Evolutionary conservation across 2,797 vertebrate species (phyloP), one percentile per base, ranked within the genome.

Genomic region (Benthosema pterotum): DNA sequence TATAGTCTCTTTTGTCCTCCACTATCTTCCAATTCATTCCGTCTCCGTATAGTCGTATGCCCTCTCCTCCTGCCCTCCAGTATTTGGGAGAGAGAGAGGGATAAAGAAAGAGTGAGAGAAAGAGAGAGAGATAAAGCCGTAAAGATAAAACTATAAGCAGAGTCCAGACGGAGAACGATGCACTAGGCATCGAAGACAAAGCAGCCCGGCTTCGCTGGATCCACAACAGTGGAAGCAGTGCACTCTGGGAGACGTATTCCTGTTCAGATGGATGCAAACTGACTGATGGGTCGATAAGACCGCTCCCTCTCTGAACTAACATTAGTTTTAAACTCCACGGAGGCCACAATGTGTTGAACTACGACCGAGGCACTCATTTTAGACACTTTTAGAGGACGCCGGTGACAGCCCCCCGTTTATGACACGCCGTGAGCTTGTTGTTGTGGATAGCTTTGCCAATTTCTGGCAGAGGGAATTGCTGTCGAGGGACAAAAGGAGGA

Each of bases 101-200:
- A 52, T 11, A 52, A 42, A 19, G n/a, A n/a, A 32, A 62, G 8
- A 22, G 15, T 65, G 52, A 51, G 28, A 68, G 68, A 71, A 59
- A 74, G 38, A 51, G 56, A 63, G 38, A 68, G 18, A 71, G 67
- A 70, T 59, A 54, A 42, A 19, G 38, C 13, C 4, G 32, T 38
- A 11, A 7, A 11, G 32, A 38, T 38, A 38, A 11, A 38, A 38
- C 32, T 38, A 38, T 32, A 32, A 32, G 17, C n/a, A n/a, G n/a
- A 55, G 22, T 18, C 19, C 9, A 58, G 42, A 71, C 53, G 54
- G 65, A 76, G 57, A 71, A 71, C 63, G n/a, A 28, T 52, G 46
- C n/a, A n/a, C n/a, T n/a, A n/a, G 60, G 49, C 51, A 49, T 58
- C 71, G 62, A 78, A 78, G 63, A 84, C 67, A 80, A 80, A 75